Evolutionary conservation across 1,140 invertebrate genomes (phyloP), one percentile per base, ranked within the genome.

Genomic region (Eriocheir sinensis): DNA sequence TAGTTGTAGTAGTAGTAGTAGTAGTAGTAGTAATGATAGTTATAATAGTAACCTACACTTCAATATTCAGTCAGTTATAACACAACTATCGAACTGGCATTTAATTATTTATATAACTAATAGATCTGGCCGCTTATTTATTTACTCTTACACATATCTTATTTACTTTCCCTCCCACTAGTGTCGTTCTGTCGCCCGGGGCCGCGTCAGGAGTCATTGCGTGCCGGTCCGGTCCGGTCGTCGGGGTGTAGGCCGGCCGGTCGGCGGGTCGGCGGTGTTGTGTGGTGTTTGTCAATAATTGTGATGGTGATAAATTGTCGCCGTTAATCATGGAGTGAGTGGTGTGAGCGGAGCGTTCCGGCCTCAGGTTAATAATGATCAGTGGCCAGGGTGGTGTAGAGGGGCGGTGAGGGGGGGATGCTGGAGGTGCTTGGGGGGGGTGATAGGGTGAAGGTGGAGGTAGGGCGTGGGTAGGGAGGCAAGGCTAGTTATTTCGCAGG

Each of bases 251-350:
- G n/a, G n/a, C n/a, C n/a, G n/a, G n/a, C n/a, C n/a, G 27, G 60
- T 72, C 60, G 60, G 21, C 12, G 21, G 60, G 60, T 21, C 60
- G n/a, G n/a, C n/a, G n/a, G n/a, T n/a, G n/a, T n/a, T n/a, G n/a
- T n/a, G n/a, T n/a, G n/a, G n/a, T n/a, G 60, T 72, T 72, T 72
- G 60, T 72, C 60, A 72, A n/a, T n/a, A 72, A 72, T n/a, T 21
- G 60, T n/a, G 60, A 72, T 72, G 60, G 60, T 72, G 60, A 72
- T 72, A n/a, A 72, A 72, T 72, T 21, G 12, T 0, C 0, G 27
- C 8, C 60, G 60, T 72, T 72, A 21, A 72, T 72, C 60, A 72
- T n/a, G 60, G 21, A 3, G 60, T 4, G 27, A n/a, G 60, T 72
- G 21, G 60, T 72, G 60, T n/a, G 60, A n/a, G 0, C 60, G 60